Evolutionary conservation across 1,140 invertebrate genomes (phyloP).

Genomic region (Leptinotarsa lineolata): DNA sequence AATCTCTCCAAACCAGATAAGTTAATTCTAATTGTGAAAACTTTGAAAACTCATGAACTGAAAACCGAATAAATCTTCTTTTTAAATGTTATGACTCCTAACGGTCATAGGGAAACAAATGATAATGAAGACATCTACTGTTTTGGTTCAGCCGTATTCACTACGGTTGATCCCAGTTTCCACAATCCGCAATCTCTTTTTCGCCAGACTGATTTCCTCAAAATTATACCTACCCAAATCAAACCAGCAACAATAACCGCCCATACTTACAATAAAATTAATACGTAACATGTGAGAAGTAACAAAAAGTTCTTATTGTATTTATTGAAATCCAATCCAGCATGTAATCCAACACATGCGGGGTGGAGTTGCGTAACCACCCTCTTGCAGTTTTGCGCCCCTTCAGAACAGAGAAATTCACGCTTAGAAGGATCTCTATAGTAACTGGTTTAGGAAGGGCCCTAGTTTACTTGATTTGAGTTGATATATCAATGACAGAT

Average conservation of each 20-base stretch:
- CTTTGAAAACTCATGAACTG: too few species aligned
- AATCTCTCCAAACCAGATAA: too few species aligned
- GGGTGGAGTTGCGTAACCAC: constrained; percentile 50
- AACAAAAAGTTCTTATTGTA: constrained; percentile 31
- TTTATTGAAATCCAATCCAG: constrained; percentile 46
- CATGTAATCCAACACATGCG: constrained; percentile 51
- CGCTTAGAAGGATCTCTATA: constrained; percentile 52
- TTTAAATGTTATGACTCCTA: too few species aligned
- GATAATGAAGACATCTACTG: too few species aligned
- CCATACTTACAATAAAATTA: constrained; percentile 23
- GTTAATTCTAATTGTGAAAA: too few species aligned
- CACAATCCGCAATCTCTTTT: not conserved
- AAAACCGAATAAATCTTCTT: too few species aligned
- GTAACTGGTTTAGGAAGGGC: constrained; percentile 52
- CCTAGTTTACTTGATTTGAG: constrained; percentile 53
- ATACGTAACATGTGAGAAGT: constrained; percentile 26
- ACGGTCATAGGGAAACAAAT: too few species aligned
- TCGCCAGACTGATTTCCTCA: constrained; percentile 8
- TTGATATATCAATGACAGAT: constrained; percentile 55
- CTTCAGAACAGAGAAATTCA: constrained; percentile 45
- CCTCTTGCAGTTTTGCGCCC: constrained; percentile 40
- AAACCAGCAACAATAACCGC: constrained; percentile 17
- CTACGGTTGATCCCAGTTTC: not conserved
- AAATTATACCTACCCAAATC: constrained; percentile 11
- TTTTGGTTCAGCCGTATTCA: not conserved